phyloP scores from a whole-genome alignment of 2,797 vertebrate genomes.

The Siniperca obscura region DNA sequence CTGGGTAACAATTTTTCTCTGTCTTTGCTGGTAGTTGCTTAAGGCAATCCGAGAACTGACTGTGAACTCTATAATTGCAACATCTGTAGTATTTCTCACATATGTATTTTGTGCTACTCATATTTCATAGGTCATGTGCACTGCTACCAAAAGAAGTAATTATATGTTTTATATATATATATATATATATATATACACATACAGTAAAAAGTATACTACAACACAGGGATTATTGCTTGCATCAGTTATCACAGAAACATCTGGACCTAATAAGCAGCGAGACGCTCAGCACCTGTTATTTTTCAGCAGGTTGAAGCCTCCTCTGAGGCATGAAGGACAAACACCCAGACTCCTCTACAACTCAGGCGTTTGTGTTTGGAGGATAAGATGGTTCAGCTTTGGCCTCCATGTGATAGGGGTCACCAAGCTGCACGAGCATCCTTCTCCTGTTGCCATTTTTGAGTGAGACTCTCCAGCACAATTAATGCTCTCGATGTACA shows the following conservation, averaged over 20 bases:
- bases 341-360: slow-evolving; percentile 54
- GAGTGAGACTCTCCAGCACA: slow-evolving; percentile 23
- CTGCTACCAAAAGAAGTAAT: slow-evolving; percentile 13
- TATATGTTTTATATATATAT: slow-evolving; percentile 23
- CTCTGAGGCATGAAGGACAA: slow-evolving; percentile 83
- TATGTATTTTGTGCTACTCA: slow-evolving; percentile 7
- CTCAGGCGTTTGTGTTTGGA: slow-evolving; percentile 54
- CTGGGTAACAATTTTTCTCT: slow-evolving; percentile 7
- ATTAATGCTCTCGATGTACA: slow-evolving; percentile 35
- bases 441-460: slow-evolving; percentile 53
- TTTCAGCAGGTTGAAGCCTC: slow-evolving; percentile 75
- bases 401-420: slow-evolving; percentile 68
- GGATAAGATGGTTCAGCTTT: slow-evolving; percentile 61
- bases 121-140: slow-evolving; percentile 25
- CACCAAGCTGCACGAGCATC: slow-evolving; percentile 51
- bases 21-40: not conserved
- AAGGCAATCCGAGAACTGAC: not conserved
- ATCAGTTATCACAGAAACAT: slow-evolving; percentile 76
- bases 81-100: slow-evolving; percentile 26
- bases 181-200: no score
- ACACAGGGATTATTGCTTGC: slow-evolving; percentile 56
- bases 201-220: slow-evolving; percentile 28
- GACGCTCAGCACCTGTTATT: slow-evolving; percentile 77
- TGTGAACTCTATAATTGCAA: slow-evolving; percentile 16
- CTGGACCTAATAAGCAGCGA: slow-evolving; percentile 77